phyloP scores from a whole-genome alignment of 2,797 vertebrate genomes.

The Muraenolepis orangiensis region DNA sequence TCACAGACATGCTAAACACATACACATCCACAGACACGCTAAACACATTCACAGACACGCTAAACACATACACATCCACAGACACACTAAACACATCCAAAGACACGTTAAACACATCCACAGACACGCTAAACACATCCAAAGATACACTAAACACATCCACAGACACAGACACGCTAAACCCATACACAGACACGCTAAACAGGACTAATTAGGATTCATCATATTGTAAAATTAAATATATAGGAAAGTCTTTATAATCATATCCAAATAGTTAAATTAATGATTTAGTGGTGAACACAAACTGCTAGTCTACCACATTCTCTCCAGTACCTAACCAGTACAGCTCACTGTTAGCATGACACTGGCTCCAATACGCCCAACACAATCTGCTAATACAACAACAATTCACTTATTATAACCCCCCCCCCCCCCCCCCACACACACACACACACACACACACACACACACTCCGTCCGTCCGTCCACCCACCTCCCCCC shows the following conservation, averaged over 20 bases:
- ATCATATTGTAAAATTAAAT: background rate
- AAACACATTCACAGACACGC: background rate
- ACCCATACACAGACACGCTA: background rate
- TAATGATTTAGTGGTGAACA: background rate
- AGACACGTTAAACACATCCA: too few relatives aligned
- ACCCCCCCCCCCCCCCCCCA: background rate
- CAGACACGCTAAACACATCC: too few relatives aligned
- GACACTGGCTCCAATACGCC: background rate
- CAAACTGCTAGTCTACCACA: background rate
- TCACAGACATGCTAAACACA: background rate
- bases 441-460: background rate
- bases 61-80: too few relatives aligned
- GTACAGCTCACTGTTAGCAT: background rate
- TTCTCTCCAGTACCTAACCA: background rate
- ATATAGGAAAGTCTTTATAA: background rate
- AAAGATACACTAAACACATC: too few relatives aligned
- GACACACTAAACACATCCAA: too few relatives aligned
- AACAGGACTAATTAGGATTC: too few relatives aligned
- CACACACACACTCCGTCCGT: background rate
- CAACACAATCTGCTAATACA: slow-evolving; percentile 62
- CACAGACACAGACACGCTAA: background rate
- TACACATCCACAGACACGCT: too few relatives aligned
- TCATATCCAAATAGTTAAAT: background rate
- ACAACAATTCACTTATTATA: slow-evolving; percentile 35
- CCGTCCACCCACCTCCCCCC: background rate